These are phyloP conservation scores for Mormyrus hasselquistii DNA, from an alignment of 2,797 vertebrate species.

Conservation along the genomic window DNA sequence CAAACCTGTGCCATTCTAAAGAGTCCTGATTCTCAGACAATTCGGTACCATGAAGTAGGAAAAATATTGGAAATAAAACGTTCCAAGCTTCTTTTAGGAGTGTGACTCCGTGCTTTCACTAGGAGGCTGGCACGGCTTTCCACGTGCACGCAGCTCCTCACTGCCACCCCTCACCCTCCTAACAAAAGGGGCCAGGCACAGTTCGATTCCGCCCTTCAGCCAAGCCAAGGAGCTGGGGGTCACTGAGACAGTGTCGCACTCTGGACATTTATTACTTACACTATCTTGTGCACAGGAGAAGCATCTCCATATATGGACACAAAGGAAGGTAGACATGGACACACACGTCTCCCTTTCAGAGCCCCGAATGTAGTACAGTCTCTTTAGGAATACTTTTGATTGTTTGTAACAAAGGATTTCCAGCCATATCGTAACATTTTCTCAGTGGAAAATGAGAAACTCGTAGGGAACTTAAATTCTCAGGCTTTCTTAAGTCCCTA, in stretches of 20 bases:
- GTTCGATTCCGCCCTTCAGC: conserved; percentile 60
- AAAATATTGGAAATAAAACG: not conserved
- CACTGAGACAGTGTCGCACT: conserved; percentile 22
- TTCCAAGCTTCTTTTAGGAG: not conserved
- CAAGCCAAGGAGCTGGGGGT: conserved; percentile 42
- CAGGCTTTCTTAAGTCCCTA: not conserved
- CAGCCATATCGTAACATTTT: not conserved
- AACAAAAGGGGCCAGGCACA: conserved; percentile 49
- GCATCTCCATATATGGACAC: not conserved
- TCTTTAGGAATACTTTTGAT: not conserved
- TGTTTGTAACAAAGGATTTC: not conserved
- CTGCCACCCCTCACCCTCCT: not conserved
- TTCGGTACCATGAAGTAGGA: not conserved
- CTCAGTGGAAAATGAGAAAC: not conserved
- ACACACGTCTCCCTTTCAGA: not conserved
- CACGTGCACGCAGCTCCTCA: not conserved
- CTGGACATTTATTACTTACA: not conserved
- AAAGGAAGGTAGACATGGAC: not conserved
- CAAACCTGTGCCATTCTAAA: not conserved
- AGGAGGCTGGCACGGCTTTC: not conserved
- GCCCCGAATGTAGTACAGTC: not conserved
- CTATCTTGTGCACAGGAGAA: not conserved
- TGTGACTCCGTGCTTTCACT: not conserved
- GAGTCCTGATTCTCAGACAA: not conserved
- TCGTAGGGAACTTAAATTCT: not conserved